phyloP scores from a whole-genome alignment of 1,140 invertebrate species.

The Euborellia annulipes region DNA sequence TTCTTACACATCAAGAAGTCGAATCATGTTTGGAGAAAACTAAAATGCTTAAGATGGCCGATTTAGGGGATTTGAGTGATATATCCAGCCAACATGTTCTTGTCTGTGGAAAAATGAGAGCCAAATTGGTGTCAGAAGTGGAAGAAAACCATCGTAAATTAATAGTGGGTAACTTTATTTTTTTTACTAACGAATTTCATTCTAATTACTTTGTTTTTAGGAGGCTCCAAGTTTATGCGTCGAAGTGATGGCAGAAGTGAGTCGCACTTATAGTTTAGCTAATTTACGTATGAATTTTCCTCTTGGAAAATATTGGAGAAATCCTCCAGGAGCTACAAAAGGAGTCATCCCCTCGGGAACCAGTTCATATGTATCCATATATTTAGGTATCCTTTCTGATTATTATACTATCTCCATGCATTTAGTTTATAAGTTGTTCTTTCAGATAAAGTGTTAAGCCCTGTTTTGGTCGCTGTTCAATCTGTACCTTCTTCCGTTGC shows the following conservation, averaged over 20 bases:
- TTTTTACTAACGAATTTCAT: too few species aligned
- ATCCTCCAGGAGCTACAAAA: slow-evolving; percentile 23
- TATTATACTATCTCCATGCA: too few species aligned
- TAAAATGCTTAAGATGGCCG: slow-evolving; percentile 19
- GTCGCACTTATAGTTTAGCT: slow-evolving; percentile 51
- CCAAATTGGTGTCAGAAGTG: slow-evolving; percentile 58
- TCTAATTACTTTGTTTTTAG: slow-evolving; percentile 27
- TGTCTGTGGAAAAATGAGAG: slow-evolving; percentile 56
- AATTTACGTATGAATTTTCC: slow-evolving; percentile 64
- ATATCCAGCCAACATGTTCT: slow-evolving; percentile 34
- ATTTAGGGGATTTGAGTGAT: slow-evolving; percentile 27
- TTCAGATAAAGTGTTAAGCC: slow-evolving; percentile 53
- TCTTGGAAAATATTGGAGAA: slow-evolving; percentile 42
- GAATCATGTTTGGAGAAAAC: slow-evolving; percentile 39
- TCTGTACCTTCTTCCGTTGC: slow-evolving; percentile 18
- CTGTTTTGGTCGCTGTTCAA: slow-evolving; percentile 51
- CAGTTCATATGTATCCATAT: slow-evolving; percentile 40
- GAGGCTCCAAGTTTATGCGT: slow-evolving; percentile 49
- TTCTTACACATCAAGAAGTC: slow-evolving; percentile 39
- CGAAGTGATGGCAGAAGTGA: slow-evolving; percentile 46
- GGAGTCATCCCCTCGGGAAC: slow-evolving; percentile 25
- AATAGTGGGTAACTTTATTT: slow-evolving; percentile 35
- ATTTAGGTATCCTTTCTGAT: slow-evolving; percentile 46
- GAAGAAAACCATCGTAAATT: slow-evolving; percentile 51
- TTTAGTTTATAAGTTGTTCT: too few species aligned